Percentiles rank a stretch among this genome's conserved stretches.
phyloP scores from a whole-genome alignment of 2,113 vertebrate species.

The Nothobranchius furzeri region DNA sequence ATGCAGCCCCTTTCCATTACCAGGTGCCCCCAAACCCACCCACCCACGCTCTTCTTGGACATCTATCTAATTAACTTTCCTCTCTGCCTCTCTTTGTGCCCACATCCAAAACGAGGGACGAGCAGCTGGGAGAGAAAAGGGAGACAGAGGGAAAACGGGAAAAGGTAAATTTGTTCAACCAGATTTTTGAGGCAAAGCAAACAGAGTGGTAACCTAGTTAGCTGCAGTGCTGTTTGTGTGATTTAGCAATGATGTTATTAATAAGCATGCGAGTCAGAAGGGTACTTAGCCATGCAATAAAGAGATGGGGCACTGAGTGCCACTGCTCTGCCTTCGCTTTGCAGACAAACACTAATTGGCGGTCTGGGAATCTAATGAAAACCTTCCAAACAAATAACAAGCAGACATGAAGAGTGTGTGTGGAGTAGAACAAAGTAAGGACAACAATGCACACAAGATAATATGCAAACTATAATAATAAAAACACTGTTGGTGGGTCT shows the following conservation, averaged over 20 bases:
- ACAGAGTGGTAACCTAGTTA: slow-evolving; percentile 62
- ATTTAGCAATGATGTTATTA: slow-evolving; percentile 74
- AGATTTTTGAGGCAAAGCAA: slow-evolving; percentile 69
- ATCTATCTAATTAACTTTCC: slow-evolving; percentile 79
- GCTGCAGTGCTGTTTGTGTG: slow-evolving; percentile 52
- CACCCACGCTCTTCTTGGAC: slow-evolving; percentile 55
- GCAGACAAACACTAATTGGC: slow-evolving; percentile 75
- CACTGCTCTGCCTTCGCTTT: slow-evolving; percentile 64
- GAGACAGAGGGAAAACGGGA: slow-evolving; percentile 36
- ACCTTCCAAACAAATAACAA: slow-evolving; percentile 75
- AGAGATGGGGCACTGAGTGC: slow-evolving; percentile 67
- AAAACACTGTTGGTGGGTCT: slow-evolving; percentile 37
- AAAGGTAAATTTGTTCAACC: slow-evolving; percentile 62
- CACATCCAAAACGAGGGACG: slow-evolving; percentile 59
- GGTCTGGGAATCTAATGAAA: slow-evolving; percentile 74
- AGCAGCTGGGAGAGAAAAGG: slow-evolving; percentile 23
- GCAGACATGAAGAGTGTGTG: slow-evolving; percentile 58
- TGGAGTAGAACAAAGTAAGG: slow-evolving; percentile 54
- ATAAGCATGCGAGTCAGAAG: slow-evolving; percentile 74
- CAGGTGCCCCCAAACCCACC: slow-evolving; percentile 50
- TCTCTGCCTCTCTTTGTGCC: slow-evolving; percentile 67
- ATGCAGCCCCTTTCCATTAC: slow-evolving; percentile 74
- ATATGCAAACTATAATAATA: slow-evolving; percentile 51
- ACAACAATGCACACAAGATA: slow-evolving; percentile 46
- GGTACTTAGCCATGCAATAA: slow-evolving; percentile 77